Evolutionary conservation across 2,797 vertebrate species (phyloP), one percentile per base, ranked within the genome.

Genomic region (Pempheris klunzingeri): DNA sequence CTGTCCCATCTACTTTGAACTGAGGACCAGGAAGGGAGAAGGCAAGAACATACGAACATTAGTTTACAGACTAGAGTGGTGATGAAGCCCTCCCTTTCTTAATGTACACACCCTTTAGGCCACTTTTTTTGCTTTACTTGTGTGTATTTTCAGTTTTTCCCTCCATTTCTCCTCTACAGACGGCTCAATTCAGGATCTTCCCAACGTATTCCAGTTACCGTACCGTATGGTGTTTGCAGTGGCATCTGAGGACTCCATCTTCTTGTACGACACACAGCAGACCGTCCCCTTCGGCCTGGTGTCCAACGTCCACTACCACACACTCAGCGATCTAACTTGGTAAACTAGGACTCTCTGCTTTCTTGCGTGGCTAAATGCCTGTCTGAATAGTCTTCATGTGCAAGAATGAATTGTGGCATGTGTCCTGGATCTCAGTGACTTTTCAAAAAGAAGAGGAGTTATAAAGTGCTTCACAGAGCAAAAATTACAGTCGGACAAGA

Each of bases 291-390:
- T 99, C 8, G 98, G 96, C 82, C 96, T 97, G 1, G 96, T 99
- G 78, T 96, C 97, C 47, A 98, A 98, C 85, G 96, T 99, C 84
- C 98, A 99, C 85, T 99, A 99, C 88, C 98, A 99, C 89, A 99
- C 98, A 2, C 95, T 99, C 78, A 99, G 98, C 66, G 98, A 99
- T 73, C 92, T 99, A 50, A 97, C 97, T 26, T 99, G 98, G 98
- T 99, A 86, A 80, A 67, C 18, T 5, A n/a, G 7, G 22, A 38
- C 34, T 12, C 34, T 44, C n/a, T 2, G 53, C 0, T 12, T 24
- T 53, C 7, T 43, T 43, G 15, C 14, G n/a, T 7, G 34, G 24
- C 4, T 5, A 1, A 28, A 8, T 15, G 15, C 2, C 4, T 13
- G 58, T 32, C 52, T 1, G 0, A 46, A 13, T 38, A 22, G 52